Evolutionary conservation across 2,113 vertebrate genomes (phyloP).

Genomic region (Tragelaphus strepsiceros): DNA sequence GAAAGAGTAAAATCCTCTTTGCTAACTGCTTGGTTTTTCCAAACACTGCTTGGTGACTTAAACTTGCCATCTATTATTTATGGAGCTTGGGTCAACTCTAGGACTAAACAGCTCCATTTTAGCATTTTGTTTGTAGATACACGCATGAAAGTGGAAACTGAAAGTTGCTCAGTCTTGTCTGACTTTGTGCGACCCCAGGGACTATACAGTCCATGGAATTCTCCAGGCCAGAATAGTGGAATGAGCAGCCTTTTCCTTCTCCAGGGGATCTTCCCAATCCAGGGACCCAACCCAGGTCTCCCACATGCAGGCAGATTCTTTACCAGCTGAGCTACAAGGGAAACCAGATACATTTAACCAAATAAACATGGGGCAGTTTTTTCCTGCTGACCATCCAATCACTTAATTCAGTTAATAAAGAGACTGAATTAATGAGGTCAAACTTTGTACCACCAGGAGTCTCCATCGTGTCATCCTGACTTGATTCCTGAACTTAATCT

Average conservation of each 20-base stretch:
- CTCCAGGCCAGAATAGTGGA: not conserved
- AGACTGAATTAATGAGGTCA: not conserved
- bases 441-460: not conserved
- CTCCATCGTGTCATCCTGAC: not conserved
- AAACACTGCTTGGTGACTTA: not conserved
- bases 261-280: not conserved
- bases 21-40: not conserved
- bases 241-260: not conserved
- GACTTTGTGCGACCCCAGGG: not conserved
- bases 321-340: not conserved
- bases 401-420: not conserved
- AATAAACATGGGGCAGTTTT: not conserved
- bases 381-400: not conserved
- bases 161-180: rapidly evolving
- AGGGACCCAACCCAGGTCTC: not conserved
- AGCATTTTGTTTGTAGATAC: not conserved
- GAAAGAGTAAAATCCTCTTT: not conserved
- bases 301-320: not conserved
- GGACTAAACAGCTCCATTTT: not conserved
- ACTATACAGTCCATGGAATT: not conserved
- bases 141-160: not conserved
- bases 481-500: not conserved
- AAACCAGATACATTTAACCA: not conserved
- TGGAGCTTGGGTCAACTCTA: not conserved
- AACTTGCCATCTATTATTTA: not conserved